Conservation (phyloP, 2,888 invertebrate genomes). For the Parochlus steinenii region DNA sequence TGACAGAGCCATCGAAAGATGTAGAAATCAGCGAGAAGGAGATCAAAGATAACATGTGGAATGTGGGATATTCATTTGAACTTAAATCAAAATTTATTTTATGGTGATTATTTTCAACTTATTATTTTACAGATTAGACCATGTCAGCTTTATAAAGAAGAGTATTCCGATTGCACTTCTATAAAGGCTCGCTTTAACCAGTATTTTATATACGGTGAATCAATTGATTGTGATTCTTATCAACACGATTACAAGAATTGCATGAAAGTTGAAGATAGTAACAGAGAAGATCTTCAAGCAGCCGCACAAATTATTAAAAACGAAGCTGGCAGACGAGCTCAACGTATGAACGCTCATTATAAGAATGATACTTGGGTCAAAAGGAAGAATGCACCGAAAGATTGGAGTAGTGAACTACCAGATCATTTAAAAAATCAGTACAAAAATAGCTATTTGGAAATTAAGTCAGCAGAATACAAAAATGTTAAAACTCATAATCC, state of each 20-base stretch:
- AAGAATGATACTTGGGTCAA: constrained; percentile 66
- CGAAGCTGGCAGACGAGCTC: constrained; percentile 46
- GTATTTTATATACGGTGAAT: constrained; percentile 63
- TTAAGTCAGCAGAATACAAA: constrained; percentile 44
- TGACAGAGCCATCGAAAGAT: no score
- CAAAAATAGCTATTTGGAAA: constrained; percentile 45
- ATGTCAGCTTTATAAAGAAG: constrained; percentile 63
- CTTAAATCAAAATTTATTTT: no score
- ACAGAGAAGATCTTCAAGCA: constrained; percentile 41
- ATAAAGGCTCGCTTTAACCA: constrained; percentile 66
- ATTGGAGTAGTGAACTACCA: constrained; percentile 71
- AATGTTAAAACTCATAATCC: constrained; percentile 21
- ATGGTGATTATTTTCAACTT: no score
- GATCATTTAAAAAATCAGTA: constrained; percentile 52
- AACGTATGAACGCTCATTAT: constrained; percentile 48
- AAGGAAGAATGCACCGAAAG: constrained; percentile 43
- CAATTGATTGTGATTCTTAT: constrained; percentile 41
- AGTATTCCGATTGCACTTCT: constrained; percentile 65
- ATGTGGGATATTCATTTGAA: no score
- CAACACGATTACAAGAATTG: constrained; percentile 59
- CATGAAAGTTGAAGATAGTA: constrained; percentile 43
- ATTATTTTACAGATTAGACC: constrained; percentile 60
- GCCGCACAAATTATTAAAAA: constrained; percentile 48
- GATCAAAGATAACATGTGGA: no score
- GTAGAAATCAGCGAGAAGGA: no score